Conservation (phyloP, 2,113 vertebrate species). For the Chionomys nivalis region DNA sequence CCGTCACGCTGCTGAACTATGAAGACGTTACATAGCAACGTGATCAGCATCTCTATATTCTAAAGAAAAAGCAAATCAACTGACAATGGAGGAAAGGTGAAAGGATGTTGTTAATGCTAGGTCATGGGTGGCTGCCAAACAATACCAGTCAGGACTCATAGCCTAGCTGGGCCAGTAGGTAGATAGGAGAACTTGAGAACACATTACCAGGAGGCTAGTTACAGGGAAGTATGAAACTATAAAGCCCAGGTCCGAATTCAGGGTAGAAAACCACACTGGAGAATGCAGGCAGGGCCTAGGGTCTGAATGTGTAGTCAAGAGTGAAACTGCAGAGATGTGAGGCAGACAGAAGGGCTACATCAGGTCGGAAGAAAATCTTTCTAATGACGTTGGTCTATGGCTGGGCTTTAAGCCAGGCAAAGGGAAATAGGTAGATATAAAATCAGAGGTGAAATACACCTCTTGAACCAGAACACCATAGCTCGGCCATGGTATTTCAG, state of each 20-base stretch:
- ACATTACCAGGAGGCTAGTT: slow-evolving; percentile 49
- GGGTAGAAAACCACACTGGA: neutral
- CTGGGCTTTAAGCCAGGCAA: neutral
- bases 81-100: slow-evolving; percentile 27
- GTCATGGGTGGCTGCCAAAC: slow-evolving; percentile 59
- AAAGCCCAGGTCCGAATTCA: slow-evolving; percentile 23
- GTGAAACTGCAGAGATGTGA: neutral
- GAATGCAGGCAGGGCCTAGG: slow-evolving; percentile 17
- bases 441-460: slow-evolving; percentile 11
- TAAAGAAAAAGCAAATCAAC: slow-evolving; percentile 62
- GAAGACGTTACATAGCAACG: slow-evolving; percentile 61
- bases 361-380: neutral
- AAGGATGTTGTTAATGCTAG: slow-evolving; percentile 44
- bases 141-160: neutral
- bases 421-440: slow-evolving; percentile 38
- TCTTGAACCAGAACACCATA: neutral
- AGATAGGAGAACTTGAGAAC: slow-evolving; percentile 8
- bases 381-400: neutral
- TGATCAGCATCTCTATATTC: slow-evolving; percentile 63
- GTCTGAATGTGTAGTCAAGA: slow-evolving; percentile 21
- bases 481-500: neutral
- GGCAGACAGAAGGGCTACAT: neutral
- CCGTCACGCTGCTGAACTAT: slow-evolving; percentile 73
- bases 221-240: neutral
- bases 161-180: slow-evolving; percentile 10